Evolutionary conservation across 2,797 vertebrate genomes (phyloP), one percentile per base, ranked within the genome.

Genomic region (Cirrhinus mrigala): DNA sequence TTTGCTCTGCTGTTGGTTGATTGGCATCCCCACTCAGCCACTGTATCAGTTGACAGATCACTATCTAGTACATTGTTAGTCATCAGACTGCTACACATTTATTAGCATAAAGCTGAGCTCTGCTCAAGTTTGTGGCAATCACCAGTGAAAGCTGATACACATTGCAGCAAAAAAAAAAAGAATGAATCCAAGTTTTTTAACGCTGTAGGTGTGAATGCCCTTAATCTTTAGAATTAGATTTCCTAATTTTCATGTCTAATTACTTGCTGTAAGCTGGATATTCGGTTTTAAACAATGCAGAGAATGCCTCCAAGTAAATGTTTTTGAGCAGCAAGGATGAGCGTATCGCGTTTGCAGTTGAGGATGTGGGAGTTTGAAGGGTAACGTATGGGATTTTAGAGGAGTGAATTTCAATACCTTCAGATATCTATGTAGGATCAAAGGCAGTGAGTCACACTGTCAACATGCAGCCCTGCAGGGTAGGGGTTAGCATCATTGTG

Each of bases 371-470:
- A 80, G 81, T 87, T 80, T 86, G 69, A 85, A 82, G 66, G 69
- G 79, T 73, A 80, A 85, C 82, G 37, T 88, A 71, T 85, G 82
- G 70, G 80, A 78, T 85, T 68, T 79, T 78, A 80, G 71, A 84
- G 82, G 77, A 69, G 79, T 68, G 81, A 50, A 84, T 87, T 88
- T 87, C 60, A 76, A 74, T 83, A 79, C 80, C 73, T 86, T 85
- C 37, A 71, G 79, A 87, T 85, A 88, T 88, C 82, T 85, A 44
- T 54, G 89, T 85, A 85, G 86, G 85, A 85, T 90, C 85, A 88
- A 86, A 86, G 79, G 73, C 60, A 1, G 66, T 88, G 87, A 90
- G 87, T 91, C 84, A 89, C 78, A 85, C 83, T 9, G 79, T 82
- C 80, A 86, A 87, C 87, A 81, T 77, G 85, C 74, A 29, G 82